A percentile compares a stretch with the other conserved stretches of the same genome.
These are phyloP conservation scores for Sogatella furcifera DNA, from an alignment of 1,140 invertebrate genomes.

Conservation along the genomic window DNA sequence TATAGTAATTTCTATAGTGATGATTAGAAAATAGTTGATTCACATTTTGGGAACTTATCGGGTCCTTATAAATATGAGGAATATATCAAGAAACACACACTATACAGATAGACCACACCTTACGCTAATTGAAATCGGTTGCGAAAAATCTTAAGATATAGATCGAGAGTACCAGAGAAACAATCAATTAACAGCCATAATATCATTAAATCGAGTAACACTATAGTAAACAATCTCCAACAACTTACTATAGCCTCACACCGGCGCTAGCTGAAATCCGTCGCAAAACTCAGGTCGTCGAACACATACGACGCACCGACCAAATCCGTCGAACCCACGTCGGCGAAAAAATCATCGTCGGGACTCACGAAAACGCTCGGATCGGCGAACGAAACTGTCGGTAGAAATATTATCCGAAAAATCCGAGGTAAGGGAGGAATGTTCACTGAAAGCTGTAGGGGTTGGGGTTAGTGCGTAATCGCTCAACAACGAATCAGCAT, in stretches of 20 bases:
- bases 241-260: no score
- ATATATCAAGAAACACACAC: no score
- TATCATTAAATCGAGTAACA: no score
- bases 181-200: no score
- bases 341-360: background rate
- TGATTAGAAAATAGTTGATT: no score
- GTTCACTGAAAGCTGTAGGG: background rate
- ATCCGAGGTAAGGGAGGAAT: background rate
- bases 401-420: background rate
- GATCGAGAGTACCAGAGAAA: no score
- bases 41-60: no score
- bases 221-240: background rate
- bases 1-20: no score
- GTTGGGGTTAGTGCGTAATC: slow-evolving; percentile 1
- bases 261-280: background rate
- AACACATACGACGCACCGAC: background rate
- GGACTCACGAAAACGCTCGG: background rate
- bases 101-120: no score
- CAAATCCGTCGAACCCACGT: background rate
- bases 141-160: no score
- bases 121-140: no score
- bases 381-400: background rate
- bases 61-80: no score
- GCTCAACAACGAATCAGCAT: slow-evolving; percentile 15
- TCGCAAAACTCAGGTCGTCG: background rate